Evolutionary conservation across 2,113 vertebrate genomes (phyloP), one percentile per base, ranked within the genome.

Genomic region (Opisthocomus hoazin): DNA sequence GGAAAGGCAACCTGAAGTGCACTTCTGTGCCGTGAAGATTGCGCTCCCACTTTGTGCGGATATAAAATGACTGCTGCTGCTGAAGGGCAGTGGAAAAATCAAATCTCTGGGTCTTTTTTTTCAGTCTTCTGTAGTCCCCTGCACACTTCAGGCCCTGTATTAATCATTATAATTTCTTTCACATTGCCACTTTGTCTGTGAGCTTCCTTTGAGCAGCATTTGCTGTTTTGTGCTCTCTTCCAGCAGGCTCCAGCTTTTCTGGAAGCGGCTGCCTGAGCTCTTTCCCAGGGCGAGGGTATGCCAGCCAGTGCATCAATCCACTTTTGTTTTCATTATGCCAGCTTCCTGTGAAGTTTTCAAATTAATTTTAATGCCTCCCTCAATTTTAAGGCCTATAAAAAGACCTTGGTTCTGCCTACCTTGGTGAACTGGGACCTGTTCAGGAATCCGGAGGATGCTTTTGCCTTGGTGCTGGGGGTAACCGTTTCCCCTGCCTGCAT

Each of bases 301-400:
- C 97, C 97, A 97, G 95, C 96, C 96, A 95, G 93, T 90, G 64
- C 78, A 50, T 94, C 96, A 87, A 71, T 97, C 41, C 51, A 96
- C 96, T 96, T 98, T 95, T 96, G 96, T 97, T 97, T 98, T 95
- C 97, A 97, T 98, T 97, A 97, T 77, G 84, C 93, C 92, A 94
- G 97, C 96, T 97, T 98, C 97, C 98, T 96, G 96, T 34, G 39
- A 98, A 90, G 97, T 96, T 97, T 95, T 97, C 96, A 96, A 96
- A 97, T 98, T 98, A 97, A 98, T 98, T 98, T 97, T 91, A 97
- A 98, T 96, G 96, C 96, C 89, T 96, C 91, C 81, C 30, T 96
- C 96, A 92, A 68, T 96, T 97, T 97, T 93, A 96, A 97, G 93
- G 78, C 94, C 96, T 92, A 87, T 96, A 94, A 96, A 98, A 96